Evolutionary conservation across 2,888 invertebrate species (phyloP).

Genomic region (Tenthredo livida): DNA sequence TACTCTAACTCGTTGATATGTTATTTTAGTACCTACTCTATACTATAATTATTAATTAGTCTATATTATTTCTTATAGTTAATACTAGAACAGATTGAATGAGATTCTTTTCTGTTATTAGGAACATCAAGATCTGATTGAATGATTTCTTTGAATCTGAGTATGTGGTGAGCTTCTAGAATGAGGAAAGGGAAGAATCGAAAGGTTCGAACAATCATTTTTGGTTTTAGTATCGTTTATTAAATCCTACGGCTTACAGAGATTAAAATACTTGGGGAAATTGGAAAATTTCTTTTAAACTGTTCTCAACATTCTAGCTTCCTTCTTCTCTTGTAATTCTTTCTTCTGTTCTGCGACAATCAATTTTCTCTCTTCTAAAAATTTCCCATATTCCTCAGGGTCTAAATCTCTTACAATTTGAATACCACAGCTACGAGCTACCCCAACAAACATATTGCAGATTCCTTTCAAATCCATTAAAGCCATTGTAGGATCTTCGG

Average conservation of each 20-base stretch:
- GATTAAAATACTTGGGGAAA: background rate
- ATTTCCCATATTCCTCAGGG: slow-evolving; percentile 89
- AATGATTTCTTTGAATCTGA: background rate
- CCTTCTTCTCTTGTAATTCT: slow-evolving; percentile 89
- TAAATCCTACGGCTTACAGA: slow-evolving; percentile 9
- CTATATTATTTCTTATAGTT: background rate
- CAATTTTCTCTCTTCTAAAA: slow-evolving; percentile 87
- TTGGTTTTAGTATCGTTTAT: background rate
- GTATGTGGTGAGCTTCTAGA: background rate
- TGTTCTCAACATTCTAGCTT: slow-evolving; percentile 95
- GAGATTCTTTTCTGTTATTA: background rate
- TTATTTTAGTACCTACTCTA: background rate
- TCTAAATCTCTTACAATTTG: slow-evolving; percentile 89
- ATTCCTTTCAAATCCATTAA: slow-evolving; percentile 85
- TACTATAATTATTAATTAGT: too few relatives aligned
- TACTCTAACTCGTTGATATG: background rate
- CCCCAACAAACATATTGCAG: slow-evolving; percentile 88
- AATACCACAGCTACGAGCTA: slow-evolving; percentile 91
- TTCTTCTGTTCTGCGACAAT: slow-evolving; percentile 87
- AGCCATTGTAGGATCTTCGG: slow-evolving; percentile 89
- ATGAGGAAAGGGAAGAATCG: background rate
- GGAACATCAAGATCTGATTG: too few relatives aligned
- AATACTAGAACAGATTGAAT: background rate
- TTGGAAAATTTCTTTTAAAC: slow-evolving; percentile 74
- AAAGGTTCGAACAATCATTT: background rate